phyloP scores from a whole-genome alignment of 2,888 invertebrate genomes.

The Magallana nippona region DNA sequence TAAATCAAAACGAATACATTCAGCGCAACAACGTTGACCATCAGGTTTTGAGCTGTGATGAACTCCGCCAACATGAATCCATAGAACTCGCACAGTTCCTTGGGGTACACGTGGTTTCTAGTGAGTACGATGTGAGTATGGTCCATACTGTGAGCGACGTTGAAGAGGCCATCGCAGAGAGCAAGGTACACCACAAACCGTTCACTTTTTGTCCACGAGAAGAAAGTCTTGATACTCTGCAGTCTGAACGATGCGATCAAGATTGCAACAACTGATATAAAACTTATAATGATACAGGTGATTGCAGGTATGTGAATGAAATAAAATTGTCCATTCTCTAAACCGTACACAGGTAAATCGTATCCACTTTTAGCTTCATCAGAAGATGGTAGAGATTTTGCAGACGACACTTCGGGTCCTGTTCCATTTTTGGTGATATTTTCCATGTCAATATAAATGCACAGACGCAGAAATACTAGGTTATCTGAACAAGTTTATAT shows the following conservation, averaged over 20 bases:
- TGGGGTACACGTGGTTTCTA: constrained; percentile 52
- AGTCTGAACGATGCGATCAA: constrained; percentile 48
- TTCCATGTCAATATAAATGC: constrained; percentile 12
- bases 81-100: constrained; percentile 54
- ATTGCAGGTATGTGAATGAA: constrained; percentile 54
- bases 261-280: constrained; percentile 47
- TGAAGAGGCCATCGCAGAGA: constrained; percentile 55
- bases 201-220: constrained; percentile 54
- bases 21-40: constrained; percentile 56
- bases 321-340: constrained; percentile 52
- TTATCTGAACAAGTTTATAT: neutral
- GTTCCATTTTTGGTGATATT: constrained; percentile 14
- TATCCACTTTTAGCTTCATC: constrained; percentile 45
- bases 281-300: constrained; percentile 52
- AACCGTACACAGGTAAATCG: constrained; percentile 51
- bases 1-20: constrained; percentile 56
- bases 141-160: constrained; percentile 52
- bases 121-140: constrained; percentile 54
- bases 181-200: constrained; percentile 56
- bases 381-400: neutral
- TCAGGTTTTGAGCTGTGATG: constrained; percentile 54
- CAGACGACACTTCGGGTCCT: constrained; percentile 1
- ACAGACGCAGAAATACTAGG: neutral
- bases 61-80: constrained; percentile 54
- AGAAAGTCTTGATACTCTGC: constrained; percentile 50